A percentile compares a stretch with the other conserved stretches of the same genome.
Evolutionary conservation across 2,797 vertebrate genomes (phyloP).

Genomic region (Cyclura pinguis): DNA sequence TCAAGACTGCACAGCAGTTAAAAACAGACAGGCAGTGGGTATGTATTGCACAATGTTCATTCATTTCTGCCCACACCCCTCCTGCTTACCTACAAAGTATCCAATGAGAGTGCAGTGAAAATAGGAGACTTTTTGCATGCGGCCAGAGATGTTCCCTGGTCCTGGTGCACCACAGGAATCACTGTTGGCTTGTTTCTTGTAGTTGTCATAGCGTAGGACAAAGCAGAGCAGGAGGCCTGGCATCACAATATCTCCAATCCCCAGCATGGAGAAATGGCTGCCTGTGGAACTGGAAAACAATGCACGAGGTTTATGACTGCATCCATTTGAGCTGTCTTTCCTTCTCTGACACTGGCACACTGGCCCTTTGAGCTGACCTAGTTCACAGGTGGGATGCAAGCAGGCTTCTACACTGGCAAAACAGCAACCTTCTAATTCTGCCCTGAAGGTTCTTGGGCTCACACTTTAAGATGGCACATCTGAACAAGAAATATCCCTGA

Average conservation of each 20-base stretch:
- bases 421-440: not conserved
- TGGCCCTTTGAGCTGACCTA: not conserved
- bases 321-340: not conserved
- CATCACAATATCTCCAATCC: slow-evolving; percentile 99
- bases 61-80: too few relatives aligned
- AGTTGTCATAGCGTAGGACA: slow-evolving; percentile 98
- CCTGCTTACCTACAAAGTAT: slow-evolving; percentile 95
- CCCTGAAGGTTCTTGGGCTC: too few relatives aligned
- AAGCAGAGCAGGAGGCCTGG: slow-evolving; percentile 97
- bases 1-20: not conserved
- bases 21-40: not conserved
- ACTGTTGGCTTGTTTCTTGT: slow-evolving; percentile 94
- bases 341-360: not conserved
- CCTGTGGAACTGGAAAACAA: slow-evolving; percentile 90
- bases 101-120: slow-evolving; percentile 99
- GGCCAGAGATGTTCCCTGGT: slow-evolving; percentile 88
- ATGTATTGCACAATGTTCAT: not conserved
- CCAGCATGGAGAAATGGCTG: slow-evolving; percentile 99
- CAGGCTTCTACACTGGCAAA: not conserved
- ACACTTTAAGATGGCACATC: not conserved
- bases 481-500: not conserved
- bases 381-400: not conserved
- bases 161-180: slow-evolving; percentile 84
- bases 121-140: slow-evolving; percentile 99
- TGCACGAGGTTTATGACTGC: accelerated